Evolutionary conservation across 1,140 invertebrate genomes (phyloP).

Genomic region (Pseudomyrmex flavicornis): DNA sequence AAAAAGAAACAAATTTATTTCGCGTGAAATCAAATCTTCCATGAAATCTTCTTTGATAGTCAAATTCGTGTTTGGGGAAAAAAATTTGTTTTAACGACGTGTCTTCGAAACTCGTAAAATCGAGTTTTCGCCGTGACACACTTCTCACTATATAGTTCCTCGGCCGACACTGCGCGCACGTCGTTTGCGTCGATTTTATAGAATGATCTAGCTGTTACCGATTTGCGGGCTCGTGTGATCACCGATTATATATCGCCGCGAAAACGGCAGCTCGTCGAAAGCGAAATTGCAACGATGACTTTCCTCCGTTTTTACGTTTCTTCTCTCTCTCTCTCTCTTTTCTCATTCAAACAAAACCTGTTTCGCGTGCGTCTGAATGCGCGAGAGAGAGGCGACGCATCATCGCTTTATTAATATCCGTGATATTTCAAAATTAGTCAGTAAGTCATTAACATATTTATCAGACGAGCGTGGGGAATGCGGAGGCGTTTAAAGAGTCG

Average conservation of each 20-base stretch:
- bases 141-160: constrained; percentile 25
- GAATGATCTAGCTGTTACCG: constrained; percentile 29
- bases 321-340: not conserved
- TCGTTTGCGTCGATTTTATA: constrained; percentile 27
- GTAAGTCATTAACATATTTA: constrained; percentile 8
- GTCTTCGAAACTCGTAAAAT: constrained; percentile 63
- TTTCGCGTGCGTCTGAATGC: not conserved
- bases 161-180: constrained; percentile 1
- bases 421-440: constrained; percentile 47
- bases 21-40: not conserved
- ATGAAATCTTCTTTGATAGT: not conserved
- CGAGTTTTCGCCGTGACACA: constrained; percentile 68
- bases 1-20: too few species aligned
- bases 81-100: constrained; percentile 19
- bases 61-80: not conserved
- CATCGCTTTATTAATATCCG: constrained; percentile 55
- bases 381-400: not conserved
- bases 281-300: constrained; percentile 34
- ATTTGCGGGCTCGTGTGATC: constrained; percentile 6
- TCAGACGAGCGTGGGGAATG: not conserved
- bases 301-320: not conserved
- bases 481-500: not conserved
- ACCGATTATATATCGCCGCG: not conserved
- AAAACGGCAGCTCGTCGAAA: constrained; percentile 33
- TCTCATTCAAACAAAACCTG: constrained; percentile 21